Conservation (phyloP, 2,113 vertebrate species). For the Oxyruncus cristatus region DNA sequence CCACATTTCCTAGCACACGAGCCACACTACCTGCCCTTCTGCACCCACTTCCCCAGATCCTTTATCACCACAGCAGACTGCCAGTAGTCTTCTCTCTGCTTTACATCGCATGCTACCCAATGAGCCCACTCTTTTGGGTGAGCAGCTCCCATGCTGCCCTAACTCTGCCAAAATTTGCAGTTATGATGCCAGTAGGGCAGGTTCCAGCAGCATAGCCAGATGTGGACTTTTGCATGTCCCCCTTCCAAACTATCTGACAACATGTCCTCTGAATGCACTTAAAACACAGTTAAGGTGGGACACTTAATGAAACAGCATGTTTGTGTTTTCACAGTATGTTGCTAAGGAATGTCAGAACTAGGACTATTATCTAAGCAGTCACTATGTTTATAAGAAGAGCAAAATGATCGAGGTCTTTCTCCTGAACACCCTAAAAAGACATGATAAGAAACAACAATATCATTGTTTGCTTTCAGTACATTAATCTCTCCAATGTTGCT, state of each 20-base stretch:
- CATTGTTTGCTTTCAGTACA: background rate
- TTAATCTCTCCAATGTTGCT: background rate
- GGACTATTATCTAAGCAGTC: background rate
- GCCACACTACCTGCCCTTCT: background rate
- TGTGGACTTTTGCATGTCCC: background rate
- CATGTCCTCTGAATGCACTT: background rate
- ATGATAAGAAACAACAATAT: background rate
- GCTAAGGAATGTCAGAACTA: background rate
- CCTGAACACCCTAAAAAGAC: background rate
- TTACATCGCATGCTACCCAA: rapidly evolving
- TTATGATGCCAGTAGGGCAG: background rate
- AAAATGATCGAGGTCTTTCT: background rate
- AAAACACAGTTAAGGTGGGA: background rate
- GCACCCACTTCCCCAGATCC: background rate
- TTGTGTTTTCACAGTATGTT: background rate
- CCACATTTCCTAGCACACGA: background rate
- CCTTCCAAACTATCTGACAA: background rate
- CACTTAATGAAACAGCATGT: background rate
- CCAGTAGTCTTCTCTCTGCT: background rate
- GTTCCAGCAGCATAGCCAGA: background rate
- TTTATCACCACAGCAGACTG: background rate
- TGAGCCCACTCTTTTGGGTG: background rate
- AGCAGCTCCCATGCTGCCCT: background rate
- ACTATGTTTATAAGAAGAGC: background rate
- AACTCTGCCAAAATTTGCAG: background rate